phyloP scores from a whole-genome alignment of 2,888 invertebrate genomes.

The Ornithoptera priamus region DNA sequence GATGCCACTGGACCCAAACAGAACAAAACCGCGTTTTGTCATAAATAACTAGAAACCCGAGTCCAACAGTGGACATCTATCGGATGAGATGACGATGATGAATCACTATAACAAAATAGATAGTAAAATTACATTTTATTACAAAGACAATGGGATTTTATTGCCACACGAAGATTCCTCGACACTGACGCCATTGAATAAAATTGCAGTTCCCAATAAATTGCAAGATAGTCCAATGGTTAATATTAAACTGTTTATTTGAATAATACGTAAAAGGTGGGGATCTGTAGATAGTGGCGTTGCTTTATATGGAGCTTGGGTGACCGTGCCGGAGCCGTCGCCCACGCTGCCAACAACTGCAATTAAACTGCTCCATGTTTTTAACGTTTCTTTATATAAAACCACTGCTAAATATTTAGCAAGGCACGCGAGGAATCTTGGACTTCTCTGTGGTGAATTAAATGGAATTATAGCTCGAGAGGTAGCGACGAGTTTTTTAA shows the following conservation, averaged over 20 bases:
- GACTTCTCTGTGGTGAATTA: no score
- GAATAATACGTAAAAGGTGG: conserved; percentile 26
- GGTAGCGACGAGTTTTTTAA: no score
- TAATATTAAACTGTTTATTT: conserved; percentile 23
- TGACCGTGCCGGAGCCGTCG: conserved; percentile 36
- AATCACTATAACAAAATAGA: no score
- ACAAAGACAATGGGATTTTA: conserved; percentile 8
- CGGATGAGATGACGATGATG: no score
- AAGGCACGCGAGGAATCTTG: no score
- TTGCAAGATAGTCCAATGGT: conserved; percentile 10
- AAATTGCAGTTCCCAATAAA: conserved; percentile 12
- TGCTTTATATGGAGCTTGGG: conserved; percentile 37
- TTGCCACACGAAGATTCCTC: conserved; percentile 7
- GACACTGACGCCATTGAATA: conserved; percentile 5
- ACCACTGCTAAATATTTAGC: no score
- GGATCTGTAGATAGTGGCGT: conserved; percentile 34
- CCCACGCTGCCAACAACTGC: conserved; percentile 35
- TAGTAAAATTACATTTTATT: no score
- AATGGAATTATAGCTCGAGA: no score
- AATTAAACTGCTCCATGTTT: conserved; percentile 16
- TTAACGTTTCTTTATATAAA: neutral
- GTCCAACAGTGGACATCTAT: no score
- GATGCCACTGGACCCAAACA: no score
- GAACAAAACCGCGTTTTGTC: no score
- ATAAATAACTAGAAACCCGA: no score